Evolutionary conservation across 2,797 vertebrate species (phyloP), one percentile per base, ranked within the genome.

Genomic region (Poeciliopsis presidionis): DNA sequence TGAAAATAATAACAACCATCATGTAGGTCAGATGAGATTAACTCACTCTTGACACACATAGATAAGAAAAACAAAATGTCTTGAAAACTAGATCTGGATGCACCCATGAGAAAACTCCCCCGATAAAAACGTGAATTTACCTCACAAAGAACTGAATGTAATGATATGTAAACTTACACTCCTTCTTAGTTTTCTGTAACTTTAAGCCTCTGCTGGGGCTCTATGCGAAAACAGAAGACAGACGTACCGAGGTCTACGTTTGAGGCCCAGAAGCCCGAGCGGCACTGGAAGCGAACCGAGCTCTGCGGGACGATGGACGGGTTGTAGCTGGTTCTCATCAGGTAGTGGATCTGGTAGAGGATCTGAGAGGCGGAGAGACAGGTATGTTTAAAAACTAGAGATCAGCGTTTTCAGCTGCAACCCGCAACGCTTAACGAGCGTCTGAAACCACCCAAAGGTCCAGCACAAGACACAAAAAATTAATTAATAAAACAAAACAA

Each of bases 191-290:
- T 76, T 67, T 16, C 20, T 14, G 11, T 39, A 39, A 28, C 9
- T 4, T 69, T 12, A 41, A 33, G 36, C 25, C 25, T 20, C 36
- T 76, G 36, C 36, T 65, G 30, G 30, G 30, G 30, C 14, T 63
- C 30, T 63, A 20, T 18, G 9, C 7, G 11, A 41, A 41, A 41
- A 67, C 36, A 36, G 16, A 57, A 57, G 16, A 59, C n/a, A 16
- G 33, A 82, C 94, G 93, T 91, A 96, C 96, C 96, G 0, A 96
- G 94, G 75, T 96, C 96, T 7, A 96, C 93, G 25, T 96, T 96
- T 2, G 95, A 93, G 78, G 95, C 96, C 96, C 96, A 96, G 85
- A 96, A 96, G 28, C 94, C 93, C 1, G 95, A 95, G 61, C 96
- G 95, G 76, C 95, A 96, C 91, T 96, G 95, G 87, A 96, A 96